phyloP scores from a whole-genome alignment of 2,113 vertebrate species.

The Brachyhypopomus occidentalis region DNA sequence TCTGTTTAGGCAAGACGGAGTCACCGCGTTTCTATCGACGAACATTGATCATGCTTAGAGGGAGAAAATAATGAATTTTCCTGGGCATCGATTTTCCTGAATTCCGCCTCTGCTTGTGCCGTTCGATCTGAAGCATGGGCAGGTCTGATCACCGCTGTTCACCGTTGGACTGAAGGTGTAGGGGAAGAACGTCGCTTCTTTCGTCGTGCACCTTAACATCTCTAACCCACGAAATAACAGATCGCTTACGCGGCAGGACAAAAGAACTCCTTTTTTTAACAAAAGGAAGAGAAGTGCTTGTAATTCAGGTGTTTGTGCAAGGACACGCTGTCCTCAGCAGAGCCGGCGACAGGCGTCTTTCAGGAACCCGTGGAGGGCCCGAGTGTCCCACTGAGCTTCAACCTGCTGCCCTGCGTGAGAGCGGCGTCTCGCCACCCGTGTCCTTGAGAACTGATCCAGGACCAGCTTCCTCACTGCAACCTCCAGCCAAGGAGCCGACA shows the following conservation, averaged over 20 bases:
- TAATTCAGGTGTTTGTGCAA: conserved; percentile 3
- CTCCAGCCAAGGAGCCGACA: neutral
- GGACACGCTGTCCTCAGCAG: neutral
- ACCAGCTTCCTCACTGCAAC: neutral
- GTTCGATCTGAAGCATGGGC: conserved; percentile 37
- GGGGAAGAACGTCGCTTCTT: neutral
- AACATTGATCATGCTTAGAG: conserved; percentile 52
- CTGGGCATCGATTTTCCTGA: conserved; percentile 25
- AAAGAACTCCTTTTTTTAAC: neutral
- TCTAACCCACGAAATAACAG: neutral
- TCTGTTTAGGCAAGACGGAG: conserved; percentile 41
- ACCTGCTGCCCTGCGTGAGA: conserved; percentile 9
- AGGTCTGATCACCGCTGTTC: conserved; percentile 20
- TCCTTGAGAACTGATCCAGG: neutral
- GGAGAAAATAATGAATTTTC: conserved; percentile 49
- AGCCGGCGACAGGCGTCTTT: neutral
- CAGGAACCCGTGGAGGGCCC: neutral
- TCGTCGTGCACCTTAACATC: neutral
- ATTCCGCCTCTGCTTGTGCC: neutral
- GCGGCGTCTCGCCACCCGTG: neutral
- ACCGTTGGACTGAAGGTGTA: conserved; percentile 30
- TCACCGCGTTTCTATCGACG: conserved; percentile 48
- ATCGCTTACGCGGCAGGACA: neutral
- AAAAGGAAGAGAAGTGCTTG: neutral
- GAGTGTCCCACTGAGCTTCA: neutral